These are phyloP conservation scores for Mormyrus proboscirostris DNA, from an alignment of 2,797 vertebrate genomes.

Conservation along the genomic window DNA sequence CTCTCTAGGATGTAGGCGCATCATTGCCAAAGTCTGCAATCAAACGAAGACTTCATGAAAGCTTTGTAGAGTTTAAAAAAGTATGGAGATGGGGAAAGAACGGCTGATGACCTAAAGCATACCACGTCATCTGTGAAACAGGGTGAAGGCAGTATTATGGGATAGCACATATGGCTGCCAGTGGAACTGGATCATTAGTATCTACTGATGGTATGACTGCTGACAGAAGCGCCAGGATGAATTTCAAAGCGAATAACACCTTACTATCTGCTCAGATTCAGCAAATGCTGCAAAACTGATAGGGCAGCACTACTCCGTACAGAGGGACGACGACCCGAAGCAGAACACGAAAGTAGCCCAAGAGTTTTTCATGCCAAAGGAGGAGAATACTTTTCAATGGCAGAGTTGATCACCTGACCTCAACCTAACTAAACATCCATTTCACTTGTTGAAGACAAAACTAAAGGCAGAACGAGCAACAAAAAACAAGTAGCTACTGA, in stretches of 20 bases:
- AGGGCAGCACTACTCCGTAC: not conserved
- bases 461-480: not conserved
- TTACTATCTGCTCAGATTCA: not conserved
- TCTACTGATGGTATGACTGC: not conserved
- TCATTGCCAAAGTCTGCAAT: not conserved
- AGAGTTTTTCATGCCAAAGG: not conserved
- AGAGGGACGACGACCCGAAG: not conserved
- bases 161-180: not conserved
- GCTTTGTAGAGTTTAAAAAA: not conserved
- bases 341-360: not conserved
- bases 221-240: not conserved
- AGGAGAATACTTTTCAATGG: not conserved
- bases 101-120: not conserved
- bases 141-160: not conserved
- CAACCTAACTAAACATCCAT: not conserved
- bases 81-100: not conserved
- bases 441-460: not conserved
- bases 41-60: not conserved
- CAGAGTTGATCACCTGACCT: not conserved
- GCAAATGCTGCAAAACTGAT: not conserved
- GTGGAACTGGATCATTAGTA: not conserved
- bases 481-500: not conserved
- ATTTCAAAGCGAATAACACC: not conserved
- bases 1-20: not conserved
- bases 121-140: not conserved